Base-by-base conservation (phyloP, 2,113 vertebrate genomes). In the Philantomba maxwellii region DNA sequence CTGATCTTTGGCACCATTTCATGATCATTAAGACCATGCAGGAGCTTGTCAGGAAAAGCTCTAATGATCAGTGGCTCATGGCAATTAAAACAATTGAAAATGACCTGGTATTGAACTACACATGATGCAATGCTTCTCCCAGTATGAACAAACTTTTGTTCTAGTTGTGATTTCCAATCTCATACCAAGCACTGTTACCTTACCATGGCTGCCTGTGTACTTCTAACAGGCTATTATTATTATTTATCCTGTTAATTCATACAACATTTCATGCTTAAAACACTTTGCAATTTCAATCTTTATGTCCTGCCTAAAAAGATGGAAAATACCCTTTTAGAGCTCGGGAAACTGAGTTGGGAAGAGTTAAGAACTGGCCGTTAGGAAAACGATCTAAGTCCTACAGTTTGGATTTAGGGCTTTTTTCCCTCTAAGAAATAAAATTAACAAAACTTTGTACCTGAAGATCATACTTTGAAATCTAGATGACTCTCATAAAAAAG, bases 181-280 rank as follows among this genome's bases (percentile, higher is more conserved):
- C 97, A 88, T 49, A 60, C 94, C 87, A 93, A 97, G 30, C 84
- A 62, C 93, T 60, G 14, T 93, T 98, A 97, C 93, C 94, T 97
- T 93, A 47, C 88, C 33, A 89, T 26, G 80, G 73, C 80, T 93
- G 16, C 53, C 87, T 89, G 30, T 97, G 81, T 80, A 88, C 94
- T 96, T 95, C 60, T 91, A 91, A 89, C 78, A 94, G 94, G 96
- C 96, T 97, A 97, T 95, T 96, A 96, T 97, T 97, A 97, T 97
- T 97, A 97, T 96, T 96, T 97, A 97, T 96, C 78, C 78, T 97
- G 91, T 98, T 96, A 97, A 95, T 95, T 98, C 97, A 97, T 95
- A 87, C 88, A 97, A 70, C 83, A 85, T 93, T 97, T 97, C 64
- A 96, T 93, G 77, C 58, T 91, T 89, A 89, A 95, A 97, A 96